These are phyloP conservation scores for Heliconius erato DNA, from an alignment of 2,888 invertebrate species.

Conservation along the genomic window DNA sequence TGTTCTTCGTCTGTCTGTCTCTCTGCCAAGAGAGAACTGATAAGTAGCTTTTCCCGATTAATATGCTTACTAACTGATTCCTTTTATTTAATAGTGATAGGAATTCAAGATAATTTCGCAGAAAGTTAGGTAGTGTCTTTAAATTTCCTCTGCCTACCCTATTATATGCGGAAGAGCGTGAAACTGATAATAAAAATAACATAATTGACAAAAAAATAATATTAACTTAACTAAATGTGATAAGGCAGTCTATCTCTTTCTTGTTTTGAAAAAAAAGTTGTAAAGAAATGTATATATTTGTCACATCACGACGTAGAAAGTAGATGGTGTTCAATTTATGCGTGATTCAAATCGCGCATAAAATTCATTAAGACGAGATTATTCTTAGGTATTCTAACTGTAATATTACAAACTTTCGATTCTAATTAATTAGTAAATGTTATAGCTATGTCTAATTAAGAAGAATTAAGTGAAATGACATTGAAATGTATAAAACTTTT, in stretches of 20 bases:
- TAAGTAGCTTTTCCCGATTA: too few species aligned
- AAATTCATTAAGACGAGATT: constrained; percentile 37
- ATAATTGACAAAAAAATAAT: too few species aligned
- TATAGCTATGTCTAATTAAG: constrained; percentile 1
- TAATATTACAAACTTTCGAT: constrained; percentile 7
- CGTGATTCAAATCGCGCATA: constrained; percentile 50
- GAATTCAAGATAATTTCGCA: neutral
- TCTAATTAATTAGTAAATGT: constrained; percentile 7
- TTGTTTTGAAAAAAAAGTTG: neutral
- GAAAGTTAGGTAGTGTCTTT: too few species aligned
- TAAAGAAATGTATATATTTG: constrained; percentile 44
- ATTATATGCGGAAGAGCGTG: too few species aligned
- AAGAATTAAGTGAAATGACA: neutral
- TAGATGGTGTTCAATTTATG: constrained; percentile 46
- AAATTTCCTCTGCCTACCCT: too few species aligned
- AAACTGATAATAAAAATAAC: too few species aligned
- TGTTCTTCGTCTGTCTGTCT: too few species aligned
- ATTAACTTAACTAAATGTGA: too few species aligned
- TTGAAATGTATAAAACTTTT: neutral
- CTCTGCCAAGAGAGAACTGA: too few species aligned
- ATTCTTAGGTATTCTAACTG: constrained; percentile 14
- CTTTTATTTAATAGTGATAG: neutral
- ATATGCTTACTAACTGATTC: neutral
- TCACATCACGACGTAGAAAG: constrained; percentile 49
- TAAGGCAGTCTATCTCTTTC: too few species aligned